phyloP scores from a whole-genome alignment of 1,140 invertebrate species.

The Bacillus rossius region DNA sequence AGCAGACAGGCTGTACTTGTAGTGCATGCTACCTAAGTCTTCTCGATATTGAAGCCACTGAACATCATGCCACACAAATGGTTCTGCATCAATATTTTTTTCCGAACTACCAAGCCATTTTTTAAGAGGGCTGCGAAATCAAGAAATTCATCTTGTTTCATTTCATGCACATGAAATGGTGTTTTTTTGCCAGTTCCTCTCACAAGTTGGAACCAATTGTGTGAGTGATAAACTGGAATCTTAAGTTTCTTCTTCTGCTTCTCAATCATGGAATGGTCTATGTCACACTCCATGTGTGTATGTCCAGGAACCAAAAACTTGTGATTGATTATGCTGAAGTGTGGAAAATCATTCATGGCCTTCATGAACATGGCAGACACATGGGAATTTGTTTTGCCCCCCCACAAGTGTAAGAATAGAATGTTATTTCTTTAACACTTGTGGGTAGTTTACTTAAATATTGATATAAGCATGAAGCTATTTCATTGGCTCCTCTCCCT shows the following conservation, averaged over 20 bases:
- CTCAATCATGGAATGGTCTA: slow-evolving; percentile 7
- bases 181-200: not conserved
- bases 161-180: not conserved
- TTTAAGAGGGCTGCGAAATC: not conserved
- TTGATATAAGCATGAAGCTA: slow-evolving; percentile 30
- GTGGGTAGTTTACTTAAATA: slow-evolving; percentile 20
- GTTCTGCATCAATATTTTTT: too few species aligned
- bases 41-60: not conserved
- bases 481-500: slow-evolving; percentile 31
- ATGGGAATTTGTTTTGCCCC: slow-evolving; percentile 20
- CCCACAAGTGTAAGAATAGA: slow-evolving; percentile 8
- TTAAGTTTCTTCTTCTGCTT: slow-evolving; percentile 3
- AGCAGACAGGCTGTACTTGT: not conserved
- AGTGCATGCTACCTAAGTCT: not conserved
- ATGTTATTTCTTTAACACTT: slow-evolving; percentile 12
- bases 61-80: not conserved
- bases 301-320: slow-evolving; percentile 3
- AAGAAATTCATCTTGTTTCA: not conserved
- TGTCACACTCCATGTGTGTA: slow-evolving; percentile 11
- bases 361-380: slow-evolving; percentile 9
- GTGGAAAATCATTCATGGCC: slow-evolving; percentile 14
- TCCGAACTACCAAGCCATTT: too few species aligned
- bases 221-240: not conserved
- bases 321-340: not conserved
- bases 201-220: slow-evolving; percentile 11